Evolutionary conservation across 2,797 vertebrate genomes (phyloP), one percentile per base, ranked within the genome.

Genomic region (Rhadinocentrus ornatus): DNA sequence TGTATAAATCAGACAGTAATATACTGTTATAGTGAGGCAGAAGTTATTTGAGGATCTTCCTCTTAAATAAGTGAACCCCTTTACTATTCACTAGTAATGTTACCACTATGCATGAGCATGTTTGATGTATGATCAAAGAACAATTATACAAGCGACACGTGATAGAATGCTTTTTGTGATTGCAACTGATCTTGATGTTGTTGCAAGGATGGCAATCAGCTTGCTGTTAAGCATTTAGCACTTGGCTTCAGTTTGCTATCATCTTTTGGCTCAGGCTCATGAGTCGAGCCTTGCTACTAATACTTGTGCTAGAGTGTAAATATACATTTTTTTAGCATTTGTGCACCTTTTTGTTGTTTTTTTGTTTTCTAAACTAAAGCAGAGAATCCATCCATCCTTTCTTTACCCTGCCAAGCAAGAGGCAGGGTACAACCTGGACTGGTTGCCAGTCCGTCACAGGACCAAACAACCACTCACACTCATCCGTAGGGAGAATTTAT

Each of bases 1-100:
- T 58, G 62, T 75, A 82, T 74, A 79, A 90, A 88, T 74, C 88
- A 87, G 69, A 73, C 58, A 10, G 60, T 83, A 87, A 87, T 88
- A 79, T 86, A 82, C 72, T 77, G 70, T 74, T 78, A 64, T 58
- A 79, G 8, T 20, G 44, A 27, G 56, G 52, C 48, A 73, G 24
- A 82, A 65, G 73, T 80, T 79, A 84, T 82, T 75, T 26, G 39
- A 62, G 70, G 72, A 41, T 18, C 18, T 4, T 10, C 2, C 11
- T 11, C 77, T 74, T 53, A 75, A 29, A 41, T 69, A 69, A 61
- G 3, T 52, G 48, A 81, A 81, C 78, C n/a, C 9, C n/a, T 57
- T 58, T 75, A 73, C 69, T 73, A 70, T 57, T 78, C 66, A 62
- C 63, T 29, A 59, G 57, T 27, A 50, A 50, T 37, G 71, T 18